A percentile compares a stretch with the other conserved stretches of the same genome.
These are phyloP conservation scores for Bombus huntii DNA, from an alignment of 1,140 invertebrate genomes.

Conservation along the genomic window DNA sequence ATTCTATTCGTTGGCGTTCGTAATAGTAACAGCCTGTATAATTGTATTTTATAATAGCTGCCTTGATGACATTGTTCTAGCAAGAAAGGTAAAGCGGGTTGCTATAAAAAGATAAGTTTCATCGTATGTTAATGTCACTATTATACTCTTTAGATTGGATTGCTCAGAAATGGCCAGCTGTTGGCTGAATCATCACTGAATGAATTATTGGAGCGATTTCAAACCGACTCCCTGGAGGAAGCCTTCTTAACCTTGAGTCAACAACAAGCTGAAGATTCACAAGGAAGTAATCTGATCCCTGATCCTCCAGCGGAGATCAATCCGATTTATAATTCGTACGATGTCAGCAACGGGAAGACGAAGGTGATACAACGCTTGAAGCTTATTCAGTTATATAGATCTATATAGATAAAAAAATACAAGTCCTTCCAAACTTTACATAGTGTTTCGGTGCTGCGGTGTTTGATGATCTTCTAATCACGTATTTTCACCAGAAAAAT, in stretches of 20 bases:
- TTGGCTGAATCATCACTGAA: conserved; percentile 93
- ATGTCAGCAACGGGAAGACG: too few relatives aligned
- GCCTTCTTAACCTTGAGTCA: conserved; percentile 88
- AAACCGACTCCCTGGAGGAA: conserved; percentile 88
- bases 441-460: too few relatives aligned
- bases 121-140: too few relatives aligned
- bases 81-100: too few relatives aligned
- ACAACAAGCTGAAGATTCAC: conserved; percentile 82
- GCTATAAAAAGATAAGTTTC: too few relatives aligned
- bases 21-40: background rate
- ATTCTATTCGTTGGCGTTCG: background rate
- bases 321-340: background rate
- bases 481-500: background rate
- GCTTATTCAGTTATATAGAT: too few relatives aligned
- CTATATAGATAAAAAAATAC: too few relatives aligned
- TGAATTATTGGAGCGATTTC: conserved; percentile 85
- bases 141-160: conserved; percentile 87
- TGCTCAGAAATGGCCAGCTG: conserved; percentile 93
- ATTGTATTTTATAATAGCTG: background rate
- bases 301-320: background rate
- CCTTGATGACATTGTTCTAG: too few relatives aligned
- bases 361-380: too few relatives aligned
- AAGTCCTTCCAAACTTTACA: too few relatives aligned
- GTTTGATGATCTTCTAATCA: too few relatives aligned
- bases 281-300: conserved; percentile 50